These are phyloP conservation scores for Chiroxiphia lanceolata DNA, from an alignment of 2,797 vertebrate genomes.

Conservation along the genomic window DNA sequence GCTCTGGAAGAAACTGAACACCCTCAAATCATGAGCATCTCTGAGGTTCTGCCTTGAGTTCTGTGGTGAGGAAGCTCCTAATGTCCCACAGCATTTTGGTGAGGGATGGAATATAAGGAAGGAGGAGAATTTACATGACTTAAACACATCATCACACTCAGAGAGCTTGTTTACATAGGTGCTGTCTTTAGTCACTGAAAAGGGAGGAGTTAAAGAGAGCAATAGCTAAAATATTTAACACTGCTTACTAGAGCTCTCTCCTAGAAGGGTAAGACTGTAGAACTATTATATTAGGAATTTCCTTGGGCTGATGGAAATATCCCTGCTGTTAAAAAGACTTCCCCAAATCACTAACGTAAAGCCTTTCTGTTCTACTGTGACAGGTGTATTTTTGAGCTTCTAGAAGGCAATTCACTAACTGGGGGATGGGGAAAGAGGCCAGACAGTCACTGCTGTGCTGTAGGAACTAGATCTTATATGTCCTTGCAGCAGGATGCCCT, in stretches of 20 bases:
- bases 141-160: background rate
- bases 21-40: background rate
- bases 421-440: background rate
- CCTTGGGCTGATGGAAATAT: background rate
- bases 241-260: background rate
- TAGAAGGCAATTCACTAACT: background rate
- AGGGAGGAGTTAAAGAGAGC: background rate
- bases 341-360: background rate
- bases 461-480: background rate
- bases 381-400: background rate
- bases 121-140: background rate
- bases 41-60: background rate
- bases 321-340: background rate
- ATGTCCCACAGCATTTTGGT: background rate
- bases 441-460: background rate
- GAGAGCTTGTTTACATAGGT: background rate
- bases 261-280: background rate
- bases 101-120: background rate
- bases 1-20: background rate
- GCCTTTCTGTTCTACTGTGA: background rate
- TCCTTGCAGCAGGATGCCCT: background rate
- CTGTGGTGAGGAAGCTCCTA: background rate
- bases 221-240: background rate
- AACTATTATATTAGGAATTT: background rate
- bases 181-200: background rate